Evolutionary conservation across 2,113 vertebrate species (phyloP), one percentile per base, ranked within the genome.

Genomic region (Campylorhamphus procurvoides): DNA sequence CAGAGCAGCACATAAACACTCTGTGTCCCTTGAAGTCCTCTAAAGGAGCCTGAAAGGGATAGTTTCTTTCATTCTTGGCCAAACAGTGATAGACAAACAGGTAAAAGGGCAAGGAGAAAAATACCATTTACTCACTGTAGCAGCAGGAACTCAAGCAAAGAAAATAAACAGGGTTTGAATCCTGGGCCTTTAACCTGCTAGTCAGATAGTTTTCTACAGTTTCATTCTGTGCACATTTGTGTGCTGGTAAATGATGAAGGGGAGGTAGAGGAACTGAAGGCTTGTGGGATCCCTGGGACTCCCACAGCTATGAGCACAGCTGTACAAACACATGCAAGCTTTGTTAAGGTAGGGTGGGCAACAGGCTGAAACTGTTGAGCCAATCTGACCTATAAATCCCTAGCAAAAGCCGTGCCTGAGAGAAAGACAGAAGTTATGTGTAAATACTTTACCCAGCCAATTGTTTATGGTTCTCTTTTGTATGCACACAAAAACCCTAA

Each of bases 251-350:
- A 97, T 96, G 97, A 98, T 95, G 95, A 97, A 98, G 97, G 98
- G 97, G 98, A 98, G 98, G 97, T 95, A 98, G 94, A 97, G 97
- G 96, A 98, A 98, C 98, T 80, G 94, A 96, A 98, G 95, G 97
- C 98, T 98, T 98, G 97, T 98, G 98, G 98, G 98, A 98, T 98
- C 97, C 97, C 86, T 94, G 89, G 97, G 97, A 98, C 98, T 98
- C 98, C 98, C 98, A 99, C 98, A 98, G 98, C 97, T 98, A 98
- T 84, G 82, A 97, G 98, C 93, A 98, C 99, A 99, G 99, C 99
- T 99, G 99, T 99, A 98, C 98, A 99, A 99, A 99, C 99, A 99
- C 72, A 97, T 77, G n/a, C 96, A 97, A 97, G 97, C 98, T 99
- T 99, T 99, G 98, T 98, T 98, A 98, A 98, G 98, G 98, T 98